These are phyloP conservation scores for Morelia viridis DNA, from an alignment of 2,797 vertebrate genomes.

Conservation along the genomic window DNA sequence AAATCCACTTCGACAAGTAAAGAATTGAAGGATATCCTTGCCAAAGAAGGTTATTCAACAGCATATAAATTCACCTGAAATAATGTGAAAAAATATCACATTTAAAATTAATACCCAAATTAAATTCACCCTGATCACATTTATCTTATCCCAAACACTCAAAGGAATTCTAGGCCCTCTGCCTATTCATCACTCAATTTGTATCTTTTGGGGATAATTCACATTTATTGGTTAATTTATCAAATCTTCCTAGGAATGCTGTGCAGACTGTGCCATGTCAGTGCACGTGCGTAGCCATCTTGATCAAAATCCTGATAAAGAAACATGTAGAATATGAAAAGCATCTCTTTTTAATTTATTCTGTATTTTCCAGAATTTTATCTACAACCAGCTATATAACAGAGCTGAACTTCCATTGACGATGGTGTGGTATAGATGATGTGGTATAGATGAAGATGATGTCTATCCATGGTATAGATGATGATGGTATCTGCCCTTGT, in stretches of 20 bases:
- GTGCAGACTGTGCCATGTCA: neutral
- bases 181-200: no score
- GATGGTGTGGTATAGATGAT: neutral
- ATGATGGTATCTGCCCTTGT: neutral
- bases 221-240: no score
- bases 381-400: neutral
- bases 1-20: neutral
- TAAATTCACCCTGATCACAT: neutral
- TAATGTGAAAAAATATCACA: neutral
- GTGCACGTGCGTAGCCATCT: neutral
- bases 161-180: neutral
- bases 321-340: neutral
- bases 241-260: no score
- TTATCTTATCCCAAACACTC: neutral
- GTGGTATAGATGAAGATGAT: neutral
- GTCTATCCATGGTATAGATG: neutral
- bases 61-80: neutral
- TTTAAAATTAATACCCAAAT: neutral
- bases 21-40: neutral
- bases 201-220: no score
- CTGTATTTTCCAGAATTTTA: neutral
- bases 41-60: neutral
- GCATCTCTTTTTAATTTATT: neutral
- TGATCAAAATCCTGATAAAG: neutral
- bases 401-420: neutral